Evolutionary conservation across 2,888 invertebrate species (phyloP).

Genomic region (Rhorus exstirpatorius): DNA sequence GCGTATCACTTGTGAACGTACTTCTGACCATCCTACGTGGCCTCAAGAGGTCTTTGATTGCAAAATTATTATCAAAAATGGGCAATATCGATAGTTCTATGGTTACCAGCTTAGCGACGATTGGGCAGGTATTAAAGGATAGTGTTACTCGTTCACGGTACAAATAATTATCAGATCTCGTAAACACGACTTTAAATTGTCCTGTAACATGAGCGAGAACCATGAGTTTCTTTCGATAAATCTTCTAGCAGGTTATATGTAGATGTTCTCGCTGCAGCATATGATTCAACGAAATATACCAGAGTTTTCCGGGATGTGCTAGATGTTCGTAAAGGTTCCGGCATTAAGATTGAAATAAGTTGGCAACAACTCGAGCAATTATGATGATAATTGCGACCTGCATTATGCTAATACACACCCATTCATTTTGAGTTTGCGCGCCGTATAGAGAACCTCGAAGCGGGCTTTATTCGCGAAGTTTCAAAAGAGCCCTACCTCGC

Average conservation of each 20-base stretch:
- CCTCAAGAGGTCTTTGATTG: not conserved
- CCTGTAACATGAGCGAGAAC: not conserved
- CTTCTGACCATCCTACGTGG: no score
- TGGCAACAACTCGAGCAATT: slow-evolving; percentile 83
- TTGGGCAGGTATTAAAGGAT: not conserved
- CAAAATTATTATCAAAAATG: not conserved
- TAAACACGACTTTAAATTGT: not conserved
- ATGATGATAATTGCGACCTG: slow-evolving; percentile 83
- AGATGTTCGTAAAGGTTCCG: slow-evolving; percentile 15
- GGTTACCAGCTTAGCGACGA: not conserved
- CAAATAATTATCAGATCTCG: not conserved
- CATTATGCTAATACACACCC: slow-evolving; percentile 82
- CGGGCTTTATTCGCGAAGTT: slow-evolving; percentile 79
- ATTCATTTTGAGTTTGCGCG: slow-evolving; percentile 77
- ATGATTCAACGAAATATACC: not conserved
- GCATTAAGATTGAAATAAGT: slow-evolving; percentile 79
- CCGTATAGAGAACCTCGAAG: slow-evolving; percentile 57
- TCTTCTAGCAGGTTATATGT: not conserved
- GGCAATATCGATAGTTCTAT: not conserved
- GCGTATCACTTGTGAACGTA: no score
- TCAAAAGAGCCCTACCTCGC: slow-evolving; percentile 73
- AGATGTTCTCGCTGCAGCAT: not conserved
- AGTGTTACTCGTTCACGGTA: no score
- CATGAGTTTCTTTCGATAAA: not conserved
- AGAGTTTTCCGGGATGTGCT: not conserved